Conservation (phyloP, 2,797 vertebrate species). For the Anniella stebbinsi region DNA sequence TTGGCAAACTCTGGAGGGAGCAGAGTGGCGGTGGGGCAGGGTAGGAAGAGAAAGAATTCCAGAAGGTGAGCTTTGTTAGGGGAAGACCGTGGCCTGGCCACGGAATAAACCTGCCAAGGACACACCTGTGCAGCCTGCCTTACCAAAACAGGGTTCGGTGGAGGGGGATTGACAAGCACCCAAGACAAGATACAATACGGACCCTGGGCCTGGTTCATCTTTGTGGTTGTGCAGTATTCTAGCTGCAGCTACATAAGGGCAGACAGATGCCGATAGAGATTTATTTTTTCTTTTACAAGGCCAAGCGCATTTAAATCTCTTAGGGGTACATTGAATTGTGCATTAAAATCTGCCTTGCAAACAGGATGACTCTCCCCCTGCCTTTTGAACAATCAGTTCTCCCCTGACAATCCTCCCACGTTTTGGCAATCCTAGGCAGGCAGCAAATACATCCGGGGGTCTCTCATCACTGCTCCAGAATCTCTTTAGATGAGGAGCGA, state of each 20-base stretch:
- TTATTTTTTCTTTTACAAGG: too few species aligned
- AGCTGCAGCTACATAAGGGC: neutral
- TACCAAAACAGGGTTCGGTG: neutral
- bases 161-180: neutral
- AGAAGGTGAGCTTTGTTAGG: neutral
- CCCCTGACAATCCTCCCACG: neutral
- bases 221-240: neutral
- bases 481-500: too few species aligned
- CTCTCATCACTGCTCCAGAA: too few species aligned
- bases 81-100: neutral
- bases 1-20: constrained; percentile 90
- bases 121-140: neutral
- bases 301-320: too few species aligned
- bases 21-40: neutral
- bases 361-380: too few species aligned
- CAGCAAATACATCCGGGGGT: neutral
- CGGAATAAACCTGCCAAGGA: neutral
- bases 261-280: too few species aligned
- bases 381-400: too few species aligned
- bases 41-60: neutral
- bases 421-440: neutral
- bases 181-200: neutral
- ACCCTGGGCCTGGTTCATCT: too few species aligned
- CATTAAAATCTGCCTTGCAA: too few species aligned
- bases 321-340: too few species aligned